Evolutionary conservation across 2,797 vertebrate genomes (phyloP), one percentile per base, ranked within the genome.

Genomic region (Pangasius mekongensis): DNA sequence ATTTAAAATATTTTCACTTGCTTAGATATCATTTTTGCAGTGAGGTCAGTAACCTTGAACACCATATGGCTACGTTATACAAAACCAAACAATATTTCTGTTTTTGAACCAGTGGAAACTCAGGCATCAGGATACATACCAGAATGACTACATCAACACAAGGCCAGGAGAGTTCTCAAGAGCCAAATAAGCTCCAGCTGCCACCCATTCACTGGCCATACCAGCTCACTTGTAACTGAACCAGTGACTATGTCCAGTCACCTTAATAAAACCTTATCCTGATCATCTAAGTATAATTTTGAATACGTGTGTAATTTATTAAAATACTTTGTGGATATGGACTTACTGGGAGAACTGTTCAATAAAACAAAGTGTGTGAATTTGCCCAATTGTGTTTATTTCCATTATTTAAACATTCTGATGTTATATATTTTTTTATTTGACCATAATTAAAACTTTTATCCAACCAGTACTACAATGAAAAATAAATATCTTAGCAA

Each of bases 61-160:
- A 83, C 13, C 27, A n/a, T 20, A 66, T 24, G 9, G 36, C 11
- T 14, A 81, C 3, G 33, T 60, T 49, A 66, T 33, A 58, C 27
- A 52, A 67, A 83, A 43, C 10, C 3, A 16, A 64, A 52, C 39
- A 67, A 3, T 83, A 30, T 74, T 85, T 89, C 30, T 88, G 52
- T 90, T 87, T 87, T 0, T 66, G 22, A 82, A 43, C 83, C 87
- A 94, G 92, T 81, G 20, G 71, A 94, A 92, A 80, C 27, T 67
- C n/a, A 88, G 49, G 81, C 52, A 5, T 6, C 5, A 24, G 0
- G 78, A 91, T 1, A 58, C 85, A 0, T 47, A 56, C 9, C 36
- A 77, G 54, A 87, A 60, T 8, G 39, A 88, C 27, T 93, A 94
- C 39, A 20, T 80, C 22, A 94, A 93, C 91, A 90, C 85, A 64